A percentile compares a stretch with the other conserved stretches of the same genome.
These are phyloP conservation scores for Iselma pallidipennis DNA, from an alignment of 2,888 invertebrate species.

Conservation along the genomic window DNA sequence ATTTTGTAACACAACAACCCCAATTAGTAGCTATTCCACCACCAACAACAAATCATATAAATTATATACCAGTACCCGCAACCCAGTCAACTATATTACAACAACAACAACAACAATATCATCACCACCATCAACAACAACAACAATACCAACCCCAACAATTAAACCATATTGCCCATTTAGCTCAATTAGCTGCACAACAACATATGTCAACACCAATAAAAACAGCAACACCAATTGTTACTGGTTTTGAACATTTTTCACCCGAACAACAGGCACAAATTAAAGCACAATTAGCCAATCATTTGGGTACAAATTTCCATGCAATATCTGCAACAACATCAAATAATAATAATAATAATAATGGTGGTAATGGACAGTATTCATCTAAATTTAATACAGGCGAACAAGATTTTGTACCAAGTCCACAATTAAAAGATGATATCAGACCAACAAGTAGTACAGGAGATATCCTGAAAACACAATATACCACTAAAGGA, in stretches of 20 bases:
- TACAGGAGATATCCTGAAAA: slow-evolving; percentile 12
- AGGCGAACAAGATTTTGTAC: slow-evolving; percentile 32
- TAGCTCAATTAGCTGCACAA: slow-evolving; percentile 45
- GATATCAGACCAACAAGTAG: slow-evolving; percentile 8
- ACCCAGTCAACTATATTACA: slow-evolving; percentile 15
- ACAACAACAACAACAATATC: slow-evolving; percentile 8
- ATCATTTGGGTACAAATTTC: slow-evolving; percentile 40
- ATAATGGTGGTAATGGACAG: slow-evolving; percentile 17
- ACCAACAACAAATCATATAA: not conserved
- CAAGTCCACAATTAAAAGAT: slow-evolving; percentile 35
- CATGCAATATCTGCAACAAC: slow-evolving; percentile 31
- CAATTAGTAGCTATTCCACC: slow-evolving; percentile 9
- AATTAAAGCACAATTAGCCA: slow-evolving; percentile 50
- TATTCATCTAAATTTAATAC: slow-evolving; percentile 26
- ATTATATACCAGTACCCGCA: not conserved
- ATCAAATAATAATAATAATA: too few relatives aligned
- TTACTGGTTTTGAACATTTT: slow-evolving; percentile 54
- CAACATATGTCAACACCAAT: slow-evolving; percentile 31
- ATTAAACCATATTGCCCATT: slow-evolving; percentile 36
- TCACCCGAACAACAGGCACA: slow-evolving; percentile 53
- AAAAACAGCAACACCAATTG: slow-evolving; percentile 48
- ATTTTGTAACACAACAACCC: slow-evolving; percentile 8
- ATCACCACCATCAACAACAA: slow-evolving; percentile 20
- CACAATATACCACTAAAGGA: slow-evolving; percentile 9
- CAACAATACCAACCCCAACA: slow-evolving; percentile 34